Evolutionary conservation across 2,888 invertebrate species (phyloP).

Genomic region (Stenoptilia bipunctidactyla): DNA sequence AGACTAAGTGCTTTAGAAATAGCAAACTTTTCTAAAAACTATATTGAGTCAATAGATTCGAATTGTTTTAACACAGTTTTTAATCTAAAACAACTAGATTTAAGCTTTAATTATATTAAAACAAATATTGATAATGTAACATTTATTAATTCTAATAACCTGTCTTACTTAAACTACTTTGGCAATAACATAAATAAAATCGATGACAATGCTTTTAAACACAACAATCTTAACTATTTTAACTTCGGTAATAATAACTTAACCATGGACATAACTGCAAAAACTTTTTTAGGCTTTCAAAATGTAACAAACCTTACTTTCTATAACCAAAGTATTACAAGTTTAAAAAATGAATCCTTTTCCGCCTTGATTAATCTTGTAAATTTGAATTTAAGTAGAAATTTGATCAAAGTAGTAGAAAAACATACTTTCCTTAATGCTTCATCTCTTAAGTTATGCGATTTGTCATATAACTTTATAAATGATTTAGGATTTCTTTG

Average conservation of each 20-base stretch:
- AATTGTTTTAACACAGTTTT: constrained; percentile 38
- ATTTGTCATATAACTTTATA: constrained; percentile 40
- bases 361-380: constrained; percentile 23
- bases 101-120: constrained; percentile 38
- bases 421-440: constrained; percentile 28
- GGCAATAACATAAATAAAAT: constrained; percentile 34
- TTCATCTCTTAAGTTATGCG: constrained; percentile 25
- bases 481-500: constrained; percentile 30
- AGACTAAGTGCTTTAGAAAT: constrained; percentile 27
- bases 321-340: constrained; percentile 30
- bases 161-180: constrained; percentile 33
- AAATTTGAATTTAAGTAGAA: constrained; percentile 38
- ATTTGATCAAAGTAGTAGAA: constrained; percentile 30
- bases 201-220: constrained; percentile 33
- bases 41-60: constrained; percentile 31
- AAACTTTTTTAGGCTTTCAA: constrained; percentile 35
- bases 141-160: constrained; percentile 33
- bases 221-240: constrained; percentile 28
- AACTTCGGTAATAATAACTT: constrained; percentile 40
- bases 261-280: constrained; percentile 26
- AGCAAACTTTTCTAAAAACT: constrained; percentile 42
- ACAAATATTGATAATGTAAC: constrained; percentile 30
- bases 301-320: constrained; percentile 30
- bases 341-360: constrained; percentile 32
- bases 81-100: constrained; percentile 30